Conservation (phyloP, 2,888 invertebrate species). For the Hemicrepidius hirtus region DNA sequence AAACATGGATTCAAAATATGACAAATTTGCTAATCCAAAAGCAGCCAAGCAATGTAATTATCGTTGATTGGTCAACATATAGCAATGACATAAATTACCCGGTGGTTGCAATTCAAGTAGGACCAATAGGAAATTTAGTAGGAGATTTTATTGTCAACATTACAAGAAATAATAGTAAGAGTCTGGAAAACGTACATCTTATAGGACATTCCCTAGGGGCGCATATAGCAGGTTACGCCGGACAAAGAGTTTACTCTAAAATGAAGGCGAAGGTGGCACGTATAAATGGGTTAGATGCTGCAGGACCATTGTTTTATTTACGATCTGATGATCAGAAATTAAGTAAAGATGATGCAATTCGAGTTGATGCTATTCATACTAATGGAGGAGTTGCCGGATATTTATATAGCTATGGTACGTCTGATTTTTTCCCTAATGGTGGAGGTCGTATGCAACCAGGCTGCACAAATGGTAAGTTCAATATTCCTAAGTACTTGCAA, state of each 20-base stretch:
- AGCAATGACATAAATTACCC: constrained; percentile 8
- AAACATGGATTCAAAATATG: constrained; percentile 3
- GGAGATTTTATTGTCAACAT: constrained; percentile 15
- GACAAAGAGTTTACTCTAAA: constrained; percentile 3
- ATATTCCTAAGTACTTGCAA: too few species aligned
- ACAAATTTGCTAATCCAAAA: background rate
- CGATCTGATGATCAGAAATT: background rate
- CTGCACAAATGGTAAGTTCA: background rate
- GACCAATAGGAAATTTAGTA: constrained; percentile 7
- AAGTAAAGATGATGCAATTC: background rate
- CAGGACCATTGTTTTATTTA: constrained; percentile 1
- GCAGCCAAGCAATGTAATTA: constrained; percentile 17
- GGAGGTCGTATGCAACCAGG: constrained; percentile 19
- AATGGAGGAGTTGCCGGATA: constrained; percentile 14
- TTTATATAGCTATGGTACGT: background rate
- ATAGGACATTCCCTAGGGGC: constrained; percentile 27
- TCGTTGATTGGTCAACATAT: constrained; percentile 27
- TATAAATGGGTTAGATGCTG: constrained; percentile 22
- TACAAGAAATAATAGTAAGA: background rate
- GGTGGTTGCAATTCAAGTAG: background rate
- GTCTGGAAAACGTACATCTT: constrained; percentile 15
- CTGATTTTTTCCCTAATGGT: constrained; percentile 24
- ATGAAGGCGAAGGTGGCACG: constrained; percentile 7
- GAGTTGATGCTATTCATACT: constrained; percentile 29
- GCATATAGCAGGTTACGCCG: constrained; percentile 22